Evolutionary conservation across 2,888 invertebrate genomes (phyloP).

Genomic region (Sarcophaga variegata): DNA sequence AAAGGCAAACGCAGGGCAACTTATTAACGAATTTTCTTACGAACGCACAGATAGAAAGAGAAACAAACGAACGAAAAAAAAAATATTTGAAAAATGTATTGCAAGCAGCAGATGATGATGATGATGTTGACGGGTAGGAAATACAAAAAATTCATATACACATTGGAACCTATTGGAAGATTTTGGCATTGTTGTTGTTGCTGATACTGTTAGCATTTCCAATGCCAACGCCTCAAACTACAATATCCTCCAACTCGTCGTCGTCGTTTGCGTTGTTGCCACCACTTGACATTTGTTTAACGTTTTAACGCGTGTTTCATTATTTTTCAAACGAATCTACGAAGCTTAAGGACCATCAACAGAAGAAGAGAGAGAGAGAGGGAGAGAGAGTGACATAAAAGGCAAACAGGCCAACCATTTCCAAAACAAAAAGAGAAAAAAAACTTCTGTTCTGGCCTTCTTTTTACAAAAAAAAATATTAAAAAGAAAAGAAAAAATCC

Average conservation of each 20-base stretch:
- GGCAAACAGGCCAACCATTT: background rate
- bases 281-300: slow-evolving; percentile 48
- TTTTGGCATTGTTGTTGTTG: slow-evolving; percentile 5
- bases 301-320: slow-evolving; percentile 52
- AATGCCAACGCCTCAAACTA: slow-evolving; percentile 33
- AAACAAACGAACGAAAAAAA: background rate
- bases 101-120: background rate
- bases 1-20: background rate
- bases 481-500: slow-evolving; percentile 21
- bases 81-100: background rate
- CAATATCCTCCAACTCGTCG: background rate
- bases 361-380: background rate
- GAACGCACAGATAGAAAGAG: slow-evolving; percentile 8
- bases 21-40: background rate
- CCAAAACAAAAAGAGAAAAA: background rate
- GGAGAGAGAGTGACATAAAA: background rate
- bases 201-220: slow-evolving; percentile 41
- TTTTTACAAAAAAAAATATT: slow-evolving; percentile 14
- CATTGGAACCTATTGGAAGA: slow-evolving; percentile 61
- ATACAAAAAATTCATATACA: slow-evolving; percentile 1
- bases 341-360: background rate
- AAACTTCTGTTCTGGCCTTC: slow-evolving; percentile 52
- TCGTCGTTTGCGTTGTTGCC: slow-evolving; percentile 28
- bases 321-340: slow-evolving; percentile 3
- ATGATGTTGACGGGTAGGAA: background rate